Evolutionary conservation across 2,113 vertebrate species (phyloP).

Genomic region (Actinemys pallida): DNA sequence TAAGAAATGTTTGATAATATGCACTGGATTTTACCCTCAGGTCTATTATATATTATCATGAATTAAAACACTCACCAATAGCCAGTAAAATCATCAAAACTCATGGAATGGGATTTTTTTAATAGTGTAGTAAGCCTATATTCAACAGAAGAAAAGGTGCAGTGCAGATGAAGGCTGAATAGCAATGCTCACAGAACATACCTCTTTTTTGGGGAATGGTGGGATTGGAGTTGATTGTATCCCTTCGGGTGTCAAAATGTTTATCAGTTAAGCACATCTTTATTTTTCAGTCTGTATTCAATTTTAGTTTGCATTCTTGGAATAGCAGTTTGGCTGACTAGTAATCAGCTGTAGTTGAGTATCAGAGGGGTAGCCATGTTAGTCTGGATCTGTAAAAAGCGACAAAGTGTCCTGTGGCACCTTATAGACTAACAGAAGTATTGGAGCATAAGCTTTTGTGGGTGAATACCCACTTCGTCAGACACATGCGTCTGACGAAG

Average conservation of each 20-base stretch:
- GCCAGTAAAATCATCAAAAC: not conserved
- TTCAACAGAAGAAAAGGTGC: not conserved
- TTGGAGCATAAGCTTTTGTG: too few relatives aligned
- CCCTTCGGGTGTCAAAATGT: too few relatives aligned
- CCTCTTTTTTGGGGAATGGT: not conserved
- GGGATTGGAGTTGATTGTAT: not conserved
- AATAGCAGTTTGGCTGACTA: not conserved
- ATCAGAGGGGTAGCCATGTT: too few relatives aligned
- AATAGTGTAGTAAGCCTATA: not conserved
- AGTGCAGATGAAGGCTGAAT: not conserved
- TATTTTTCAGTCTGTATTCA: not conserved
- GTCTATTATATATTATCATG: not conserved
- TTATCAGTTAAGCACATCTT: not conserved
- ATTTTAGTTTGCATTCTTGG: not conserved
- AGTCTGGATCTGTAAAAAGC: too few relatives aligned
- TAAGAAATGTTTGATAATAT: not conserved
- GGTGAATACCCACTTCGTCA: too few relatives aligned
- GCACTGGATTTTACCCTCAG: not conserved
- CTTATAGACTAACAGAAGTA: too few relatives aligned
- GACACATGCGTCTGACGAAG: too few relatives aligned
- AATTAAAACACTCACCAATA: not conserved
- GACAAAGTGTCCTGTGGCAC: too few relatives aligned
- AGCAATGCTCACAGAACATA: accelerated
- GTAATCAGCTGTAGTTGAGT: not conserved
- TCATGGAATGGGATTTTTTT: not conserved